A percentile compares a stretch with the other conserved stretches of the same genome.
These are phyloP conservation scores for Ochropleura leucogaster DNA, from an alignment of 2,888 invertebrate genomes.

Conservation along the genomic window DNA sequence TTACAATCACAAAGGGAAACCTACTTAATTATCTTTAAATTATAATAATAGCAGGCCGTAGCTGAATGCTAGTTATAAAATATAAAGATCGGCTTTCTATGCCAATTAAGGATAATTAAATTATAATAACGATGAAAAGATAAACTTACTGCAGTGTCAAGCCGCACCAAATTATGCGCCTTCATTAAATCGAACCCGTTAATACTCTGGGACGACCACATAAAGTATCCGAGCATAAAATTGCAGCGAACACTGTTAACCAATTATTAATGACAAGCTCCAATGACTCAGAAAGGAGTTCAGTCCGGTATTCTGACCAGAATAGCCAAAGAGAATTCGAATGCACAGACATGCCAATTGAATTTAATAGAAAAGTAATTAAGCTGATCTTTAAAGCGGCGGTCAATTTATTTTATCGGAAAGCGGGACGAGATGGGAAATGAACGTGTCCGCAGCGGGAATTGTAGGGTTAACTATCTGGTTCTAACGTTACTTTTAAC, in stretches of 20 bases:
- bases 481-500: slow-evolving; percentile 57
- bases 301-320: slow-evolving; percentile 33
- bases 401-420: slow-evolving; percentile 69
- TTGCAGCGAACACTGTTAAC: slow-evolving; percentile 69
- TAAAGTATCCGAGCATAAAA: slow-evolving; percentile 67
- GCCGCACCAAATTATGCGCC: slow-evolving; percentile 28
- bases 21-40: slow-evolving; percentile 4
- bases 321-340: slow-evolving; percentile 18
- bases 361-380: slow-evolving; percentile 66
- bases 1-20: neutral
- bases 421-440: slow-evolving; percentile 51
- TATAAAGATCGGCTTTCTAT: neutral
- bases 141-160: slow-evolving; percentile 26
- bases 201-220: slow-evolving; percentile 55
- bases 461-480: slow-evolving; percentile 62
- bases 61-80: neutral
- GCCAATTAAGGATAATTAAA: slow-evolving; percentile 10
- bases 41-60: neutral
- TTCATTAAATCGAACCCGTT: slow-evolving; percentile 55
- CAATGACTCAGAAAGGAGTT: slow-evolving; percentile 53
- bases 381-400: slow-evolving; percentile 64
- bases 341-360: slow-evolving; percentile 48
- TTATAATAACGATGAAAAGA: slow-evolving; percentile 14
- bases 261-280: slow-evolving; percentile 69
- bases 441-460: slow-evolving; percentile 57